Conservation (phyloP, 2,797 vertebrate genomes). For the Oreochromis grahami region DNA sequence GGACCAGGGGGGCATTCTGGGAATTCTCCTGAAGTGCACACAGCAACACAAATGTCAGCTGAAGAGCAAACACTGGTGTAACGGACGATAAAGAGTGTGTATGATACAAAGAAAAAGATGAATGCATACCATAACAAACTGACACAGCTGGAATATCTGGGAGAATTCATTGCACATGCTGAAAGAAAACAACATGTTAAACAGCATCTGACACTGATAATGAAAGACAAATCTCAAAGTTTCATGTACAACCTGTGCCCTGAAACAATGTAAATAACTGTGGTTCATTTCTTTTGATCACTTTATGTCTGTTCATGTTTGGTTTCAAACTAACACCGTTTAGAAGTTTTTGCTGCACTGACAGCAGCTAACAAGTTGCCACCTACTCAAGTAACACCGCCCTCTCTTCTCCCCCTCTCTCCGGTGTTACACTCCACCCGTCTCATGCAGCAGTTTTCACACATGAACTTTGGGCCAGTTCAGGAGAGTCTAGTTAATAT, state of each 20-base stretch:
- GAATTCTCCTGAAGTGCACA: constrained; percentile 86
- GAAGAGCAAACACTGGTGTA: background rate
- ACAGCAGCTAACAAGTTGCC: background rate
- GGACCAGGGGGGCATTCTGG: constrained; percentile 96
- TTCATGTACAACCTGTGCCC: background rate
- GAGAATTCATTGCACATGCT: constrained; percentile 99
- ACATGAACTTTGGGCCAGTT: background rate
- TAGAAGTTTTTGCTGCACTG: background rate
- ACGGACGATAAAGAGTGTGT: background rate
- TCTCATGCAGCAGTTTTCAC: background rate
- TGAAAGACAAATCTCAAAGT: background rate
- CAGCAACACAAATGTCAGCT: background rate
- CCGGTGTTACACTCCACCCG: background rate
- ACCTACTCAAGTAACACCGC: background rate
- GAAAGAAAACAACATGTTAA: background rate
- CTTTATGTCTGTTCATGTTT: background rate
- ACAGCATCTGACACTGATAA: background rate
- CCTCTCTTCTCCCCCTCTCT: background rate
- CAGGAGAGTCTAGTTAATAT: background rate
- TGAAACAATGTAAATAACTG: background rate
- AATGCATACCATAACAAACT: constrained; percentile 92
- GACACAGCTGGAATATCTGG: constrained; percentile 97
- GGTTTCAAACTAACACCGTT: background rate
- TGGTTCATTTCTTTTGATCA: background rate
- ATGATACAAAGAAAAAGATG: background rate